These are phyloP conservation scores for Acanthosepion pharaonis DNA, from an alignment of 2,888 invertebrate species.

Conservation along the genomic window DNA sequence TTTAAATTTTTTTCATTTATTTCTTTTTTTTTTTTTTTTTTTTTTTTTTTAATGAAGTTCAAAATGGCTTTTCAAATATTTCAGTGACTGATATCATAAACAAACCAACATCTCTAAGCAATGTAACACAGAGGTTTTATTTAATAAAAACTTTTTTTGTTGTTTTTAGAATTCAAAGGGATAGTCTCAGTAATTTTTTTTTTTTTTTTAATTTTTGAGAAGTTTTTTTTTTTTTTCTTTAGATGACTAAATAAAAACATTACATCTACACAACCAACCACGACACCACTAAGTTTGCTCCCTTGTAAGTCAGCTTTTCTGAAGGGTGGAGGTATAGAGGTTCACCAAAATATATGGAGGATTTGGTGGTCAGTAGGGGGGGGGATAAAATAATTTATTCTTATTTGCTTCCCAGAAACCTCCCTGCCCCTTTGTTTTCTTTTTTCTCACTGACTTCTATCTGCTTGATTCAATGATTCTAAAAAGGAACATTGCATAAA, in stretches of 20 bases:
- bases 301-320: not conserved
- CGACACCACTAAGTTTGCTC: not conserved
- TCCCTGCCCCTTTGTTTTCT: not conserved
- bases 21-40: not conserved
- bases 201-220: not conserved
- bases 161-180: not conserved
- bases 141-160: not conserved
- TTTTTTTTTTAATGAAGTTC: not conserved
- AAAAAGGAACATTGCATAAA: too few relatives aligned
- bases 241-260: not conserved
- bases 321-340: not conserved
- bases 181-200: not conserved
- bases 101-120: not conserved
- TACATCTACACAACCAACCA: not conserved
- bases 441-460: not conserved
- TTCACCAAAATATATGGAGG: not conserved
- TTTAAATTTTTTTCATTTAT: not conserved
- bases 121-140: not conserved
- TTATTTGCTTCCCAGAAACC: too few relatives aligned
- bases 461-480: too few relatives aligned
- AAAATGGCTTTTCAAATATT: constrained; percentile 18
- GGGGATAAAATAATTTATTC: too few relatives aligned
- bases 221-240: not conserved
- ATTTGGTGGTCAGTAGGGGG: not conserved
- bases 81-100: not conserved